Base-by-base conservation (phyloP, 2,113 vertebrate species). In the Etheostoma cragini region DNA sequence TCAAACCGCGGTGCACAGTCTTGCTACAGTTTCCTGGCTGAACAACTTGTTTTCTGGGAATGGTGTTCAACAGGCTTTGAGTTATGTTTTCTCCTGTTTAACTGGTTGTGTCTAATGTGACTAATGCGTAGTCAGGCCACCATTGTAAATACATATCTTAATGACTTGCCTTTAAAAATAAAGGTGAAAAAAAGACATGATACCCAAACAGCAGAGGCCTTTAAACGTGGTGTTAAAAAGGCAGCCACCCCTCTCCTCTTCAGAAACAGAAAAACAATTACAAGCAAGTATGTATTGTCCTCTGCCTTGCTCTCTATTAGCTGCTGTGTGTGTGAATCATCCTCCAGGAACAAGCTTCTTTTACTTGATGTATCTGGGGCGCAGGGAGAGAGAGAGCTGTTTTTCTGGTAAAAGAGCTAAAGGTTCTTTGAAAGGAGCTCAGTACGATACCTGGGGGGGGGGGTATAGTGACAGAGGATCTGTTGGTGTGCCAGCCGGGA, bases 391-490 rank as follows among this genome's bases (percentile, higher is more conserved):
- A 26, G 72, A 66, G 17, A 49, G 17, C 3, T n/a, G 38, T 6
- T 33, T 66, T 67, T 58, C 54, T 50, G 50, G 38, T 24, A 57
- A 54, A 30, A 17, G 58, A 61, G 68, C 69, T 77, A 68, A 70
- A 69, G 78, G 57, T 67, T 77, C 80, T 54, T 50, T 87, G 75
- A 77, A 88, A 87, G 69, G 77, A 56, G 46, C 52, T 57, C 68
- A 82, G 72, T 89, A 78, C 78, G 53, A 84, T 69, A 15, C 62
- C 47, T 54, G 19, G 47, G 14, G 45, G 58, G 76, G 78, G 49
- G 24, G 76, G 21, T 26, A 61, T 61, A 56, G 73, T 84, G 73
- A 88, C 86, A 88, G 79, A 70, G 77, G 81, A 84, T 82, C 79
- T 90, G 83, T 88, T 86, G 70, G 70, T 64, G 53, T 63, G 78